Evolutionary conservation across 2,888 invertebrate genomes (phyloP).

Genomic region (Parnassius mnemosyne): DNA sequence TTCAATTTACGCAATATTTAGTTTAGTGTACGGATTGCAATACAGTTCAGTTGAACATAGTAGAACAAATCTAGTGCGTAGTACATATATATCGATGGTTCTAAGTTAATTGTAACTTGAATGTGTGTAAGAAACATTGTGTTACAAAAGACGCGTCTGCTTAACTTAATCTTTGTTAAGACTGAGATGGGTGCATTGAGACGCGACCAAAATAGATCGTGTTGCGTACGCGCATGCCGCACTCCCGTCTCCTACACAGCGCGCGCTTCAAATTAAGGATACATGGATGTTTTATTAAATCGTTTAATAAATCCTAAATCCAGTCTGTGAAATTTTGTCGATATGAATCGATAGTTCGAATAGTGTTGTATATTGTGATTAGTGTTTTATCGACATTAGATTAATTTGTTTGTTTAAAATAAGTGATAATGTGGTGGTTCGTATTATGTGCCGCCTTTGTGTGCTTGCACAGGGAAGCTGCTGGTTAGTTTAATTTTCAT

Average conservation of each 20-base stretch:
- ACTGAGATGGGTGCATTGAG: constrained; percentile 59
- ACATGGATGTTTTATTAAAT: constrained; percentile 40
- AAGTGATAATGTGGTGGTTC: constrained; percentile 41
- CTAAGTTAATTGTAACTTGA: too few species aligned
- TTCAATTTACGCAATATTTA: too few species aligned
- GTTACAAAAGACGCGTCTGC: constrained; percentile 31
- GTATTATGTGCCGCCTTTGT: constrained; percentile 36
- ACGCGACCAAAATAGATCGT: constrained; percentile 70
- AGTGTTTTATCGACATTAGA: constrained; percentile 20
- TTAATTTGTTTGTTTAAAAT: constrained; percentile 30
- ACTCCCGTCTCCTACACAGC: constrained; percentile 55
- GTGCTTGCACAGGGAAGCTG: constrained; percentile 31
- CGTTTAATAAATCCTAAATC: background rate
- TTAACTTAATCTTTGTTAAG: constrained; percentile 54
- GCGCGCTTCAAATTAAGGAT: constrained; percentile 49
- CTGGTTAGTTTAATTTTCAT: constrained; percentile 37
- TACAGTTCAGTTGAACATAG: too few species aligned
- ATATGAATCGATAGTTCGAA: constrained; percentile 17
- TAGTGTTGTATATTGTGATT: constrained; percentile 14
- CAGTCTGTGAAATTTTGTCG: background rate
- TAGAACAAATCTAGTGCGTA: too few species aligned
- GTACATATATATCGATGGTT: too few species aligned
- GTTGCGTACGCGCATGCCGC: constrained; percentile 50
- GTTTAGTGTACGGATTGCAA: too few species aligned
- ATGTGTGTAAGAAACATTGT: too few species aligned